Percentiles rank a stretch among this genome's conserved stretches.
phyloP scores from a whole-genome alignment of 2,797 vertebrate genomes.

The Urosaurus nigricauda region DNA sequence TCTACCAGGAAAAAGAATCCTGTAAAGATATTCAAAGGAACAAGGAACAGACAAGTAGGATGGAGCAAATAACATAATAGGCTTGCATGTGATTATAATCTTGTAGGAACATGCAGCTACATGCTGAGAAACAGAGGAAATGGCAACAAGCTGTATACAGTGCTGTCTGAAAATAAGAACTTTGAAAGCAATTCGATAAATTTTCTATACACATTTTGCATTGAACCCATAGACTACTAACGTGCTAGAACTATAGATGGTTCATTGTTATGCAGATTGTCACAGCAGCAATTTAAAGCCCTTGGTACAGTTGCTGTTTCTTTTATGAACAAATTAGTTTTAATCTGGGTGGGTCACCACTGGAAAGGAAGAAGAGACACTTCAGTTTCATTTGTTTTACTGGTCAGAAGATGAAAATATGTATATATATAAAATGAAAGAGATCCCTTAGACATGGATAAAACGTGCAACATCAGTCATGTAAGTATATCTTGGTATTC shows the following conservation, averaged over 20 bases:
- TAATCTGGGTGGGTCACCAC: conserved; percentile 81
- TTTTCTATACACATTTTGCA: conserved; percentile 30
- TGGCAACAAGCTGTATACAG: conserved; percentile 8
- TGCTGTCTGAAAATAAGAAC: conserved; percentile 29
- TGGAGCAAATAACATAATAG: conserved; percentile 59
- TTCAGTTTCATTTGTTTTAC: conserved; percentile 65
- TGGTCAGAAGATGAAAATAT: conserved; percentile 72
- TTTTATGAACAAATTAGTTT: conserved; percentile 84
- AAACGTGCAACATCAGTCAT: conserved; percentile 74
- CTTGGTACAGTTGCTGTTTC: conserved; percentile 77
- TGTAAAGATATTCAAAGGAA: conserved; percentile 65
- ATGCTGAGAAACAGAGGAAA: conserved; percentile 57
- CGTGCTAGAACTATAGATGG: conserved; percentile 51
- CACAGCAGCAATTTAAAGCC: conserved; percentile 79
- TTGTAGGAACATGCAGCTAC: conserved; percentile 56
- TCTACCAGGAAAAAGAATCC: conserved; percentile 61
- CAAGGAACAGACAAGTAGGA: conserved; percentile 23
- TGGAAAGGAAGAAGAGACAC: conserved; percentile 62
- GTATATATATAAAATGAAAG: conserved; percentile 73
- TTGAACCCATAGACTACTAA: conserved; percentile 48
- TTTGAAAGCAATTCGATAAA: conserved; percentile 32
- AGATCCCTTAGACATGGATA: conserved; percentile 76
- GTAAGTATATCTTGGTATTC: conserved; percentile 78
- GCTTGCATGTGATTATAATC: conserved; percentile 62
- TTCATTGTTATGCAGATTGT: conserved; percentile 74